Evolutionary conservation across 1,140 invertebrate genomes (phyloP).

Genomic region (Drosophila bocki): DNA sequence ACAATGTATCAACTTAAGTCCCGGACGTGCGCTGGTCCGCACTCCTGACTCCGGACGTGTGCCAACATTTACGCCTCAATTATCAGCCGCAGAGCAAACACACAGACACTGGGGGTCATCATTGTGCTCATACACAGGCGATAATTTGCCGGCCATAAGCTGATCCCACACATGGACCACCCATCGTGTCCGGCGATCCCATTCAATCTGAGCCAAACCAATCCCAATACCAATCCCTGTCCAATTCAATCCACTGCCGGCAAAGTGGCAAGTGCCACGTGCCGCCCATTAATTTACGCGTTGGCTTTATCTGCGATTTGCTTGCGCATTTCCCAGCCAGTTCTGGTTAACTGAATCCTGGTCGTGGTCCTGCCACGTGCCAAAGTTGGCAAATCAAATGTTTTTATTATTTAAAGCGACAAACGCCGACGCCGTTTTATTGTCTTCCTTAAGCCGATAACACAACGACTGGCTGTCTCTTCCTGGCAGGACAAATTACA

Average conservation of each 20-base stretch:
- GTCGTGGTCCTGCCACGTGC: conserved; percentile 64
- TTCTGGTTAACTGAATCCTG: conserved; percentile 5
- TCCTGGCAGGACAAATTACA: conserved; percentile 74
- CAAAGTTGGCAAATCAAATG: conserved; percentile 80
- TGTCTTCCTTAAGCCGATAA: conserved; percentile 64
- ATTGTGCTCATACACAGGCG: conserved; percentile 38
- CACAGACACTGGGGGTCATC: conserved; percentile 30
- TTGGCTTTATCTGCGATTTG: conserved; percentile 75
- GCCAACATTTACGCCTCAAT: conserved; percentile 79
- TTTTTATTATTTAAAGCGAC: conserved; percentile 84
- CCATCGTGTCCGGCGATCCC: conserved; percentile 55
- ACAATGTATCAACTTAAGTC: conserved; percentile 50
- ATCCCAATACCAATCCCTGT: conserved; percentile 6
- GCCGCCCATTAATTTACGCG: conserved; percentile 79
- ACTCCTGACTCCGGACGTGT: conserved; percentile 56
- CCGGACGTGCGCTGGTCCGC: conserved; percentile 17
- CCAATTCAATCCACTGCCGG: conserved; percentile 23
- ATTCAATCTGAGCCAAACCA: conserved; percentile 28
- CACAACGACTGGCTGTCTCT: conserved; percentile 30
- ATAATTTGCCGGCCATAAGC: conserved; percentile 76
- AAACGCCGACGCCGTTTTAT: conserved; percentile 73
- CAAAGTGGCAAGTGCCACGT: conserved; percentile 59
- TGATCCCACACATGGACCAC: conserved; percentile 64
- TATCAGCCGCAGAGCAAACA: conserved; percentile 62
- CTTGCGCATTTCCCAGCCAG: conserved; percentile 60